A percentile compares a stretch with the other conserved stretches of the same genome.
Evolutionary conservation across 2,888 invertebrate species (phyloP).

Genomic region (Cynaeus angustus): DNA sequence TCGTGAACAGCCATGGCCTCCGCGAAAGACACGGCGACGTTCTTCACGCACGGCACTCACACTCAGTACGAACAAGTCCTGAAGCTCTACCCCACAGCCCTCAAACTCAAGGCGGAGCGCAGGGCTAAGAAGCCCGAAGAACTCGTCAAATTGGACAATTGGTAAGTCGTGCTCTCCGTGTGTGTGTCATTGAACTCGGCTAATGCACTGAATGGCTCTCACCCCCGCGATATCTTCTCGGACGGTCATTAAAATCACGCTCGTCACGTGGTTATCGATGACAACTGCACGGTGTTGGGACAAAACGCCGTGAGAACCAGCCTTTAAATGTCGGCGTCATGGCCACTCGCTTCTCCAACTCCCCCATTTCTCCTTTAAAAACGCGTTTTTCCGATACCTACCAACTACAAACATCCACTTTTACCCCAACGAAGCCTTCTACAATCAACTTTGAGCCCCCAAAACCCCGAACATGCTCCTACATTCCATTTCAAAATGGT

Average conservation of each 20-base stretch:
- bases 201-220: conserved; percentile 65
- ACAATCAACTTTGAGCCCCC: neutral
- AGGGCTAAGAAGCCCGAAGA: conserved; percentile 95
- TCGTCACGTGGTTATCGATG: conserved; percentile 83
- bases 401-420: conserved; percentile 38
- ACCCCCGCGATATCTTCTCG: conserved; percentile 75
- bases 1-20: conserved; percentile 67
- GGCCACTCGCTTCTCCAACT: conserved; percentile 56
- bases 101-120: conserved; percentile 91
- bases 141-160: conserved; percentile 94
- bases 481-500: conserved; percentile 78
- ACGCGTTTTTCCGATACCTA: too few species aligned
- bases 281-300: conserved; percentile 70
- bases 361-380: neutral
- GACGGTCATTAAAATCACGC: conserved; percentile 81
- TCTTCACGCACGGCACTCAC: conserved; percentile 93
- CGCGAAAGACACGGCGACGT: conserved; percentile 87
- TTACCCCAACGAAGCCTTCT: conserved; percentile 8
- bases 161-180: conserved; percentile 79
- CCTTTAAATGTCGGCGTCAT: conserved; percentile 61
- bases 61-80: conserved; percentile 91
- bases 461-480: conserved; percentile 24
- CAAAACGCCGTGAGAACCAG: conserved; percentile 17
- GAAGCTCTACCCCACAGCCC: conserved; percentile 92
- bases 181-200: conserved; percentile 67